phyloP scores from a whole-genome alignment of 2,888 invertebrate species.

The Atethmia centrago region DNA sequence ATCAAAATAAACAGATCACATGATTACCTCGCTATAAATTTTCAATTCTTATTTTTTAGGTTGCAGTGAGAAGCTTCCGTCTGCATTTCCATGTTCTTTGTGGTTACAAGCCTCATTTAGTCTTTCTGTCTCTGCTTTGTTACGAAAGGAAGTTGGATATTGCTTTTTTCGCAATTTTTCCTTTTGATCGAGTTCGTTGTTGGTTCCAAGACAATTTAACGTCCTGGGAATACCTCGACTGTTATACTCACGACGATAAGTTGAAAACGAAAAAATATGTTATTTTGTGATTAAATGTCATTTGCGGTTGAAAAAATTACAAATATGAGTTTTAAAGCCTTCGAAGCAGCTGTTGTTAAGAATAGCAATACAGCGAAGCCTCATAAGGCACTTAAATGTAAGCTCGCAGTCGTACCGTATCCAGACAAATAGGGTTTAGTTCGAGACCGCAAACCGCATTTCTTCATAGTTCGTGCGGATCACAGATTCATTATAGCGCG shows the following conservation, averaged over 20 bases:
- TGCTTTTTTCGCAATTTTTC: constrained; percentile 60
- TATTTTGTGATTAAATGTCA: constrained; percentile 38
- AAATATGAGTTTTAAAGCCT: constrained; percentile 29
- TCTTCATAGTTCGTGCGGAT: constrained; percentile 71
- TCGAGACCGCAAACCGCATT: constrained; percentile 72
- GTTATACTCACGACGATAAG: constrained; percentile 41
- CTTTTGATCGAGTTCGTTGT: constrained; percentile 61
- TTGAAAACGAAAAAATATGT: constrained; percentile 48
- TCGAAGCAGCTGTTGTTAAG: constrained; percentile 23
- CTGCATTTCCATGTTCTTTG: constrained; percentile 60
- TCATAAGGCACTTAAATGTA: constrained; percentile 44
- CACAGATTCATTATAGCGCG: constrained; percentile 72
- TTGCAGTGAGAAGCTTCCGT: constrained; percentile 51
- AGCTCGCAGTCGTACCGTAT: constrained; percentile 50
- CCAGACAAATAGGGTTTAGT: constrained; percentile 70
- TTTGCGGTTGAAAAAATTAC: constrained; percentile 39
- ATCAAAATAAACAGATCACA: constrained; percentile 49
- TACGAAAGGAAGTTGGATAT: constrained; percentile 60
- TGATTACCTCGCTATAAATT: constrained; percentile 56
- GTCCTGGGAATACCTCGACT: constrained; percentile 54
- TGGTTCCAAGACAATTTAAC: constrained; percentile 54
- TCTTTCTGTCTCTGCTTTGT: constrained; percentile 59
- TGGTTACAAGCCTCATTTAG: constrained; percentile 65
- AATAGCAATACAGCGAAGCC: constrained; percentile 27
- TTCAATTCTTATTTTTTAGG: constrained; percentile 47